phyloP scores from a whole-genome alignment of 1,140 invertebrate species.

The Himalopsyche phryganea region DNA sequence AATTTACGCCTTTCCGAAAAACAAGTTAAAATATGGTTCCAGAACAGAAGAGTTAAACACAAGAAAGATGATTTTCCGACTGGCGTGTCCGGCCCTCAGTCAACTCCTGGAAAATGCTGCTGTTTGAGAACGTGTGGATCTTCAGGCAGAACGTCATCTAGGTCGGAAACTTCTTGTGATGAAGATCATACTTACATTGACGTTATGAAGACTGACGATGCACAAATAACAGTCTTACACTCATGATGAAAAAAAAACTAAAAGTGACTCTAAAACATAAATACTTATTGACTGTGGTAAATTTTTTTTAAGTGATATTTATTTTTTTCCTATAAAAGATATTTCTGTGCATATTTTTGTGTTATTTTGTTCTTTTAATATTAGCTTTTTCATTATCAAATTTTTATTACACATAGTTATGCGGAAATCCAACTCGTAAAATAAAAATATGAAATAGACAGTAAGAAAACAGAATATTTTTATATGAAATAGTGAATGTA shows the following conservation, averaged over 20 bases:
- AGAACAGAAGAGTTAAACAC: slow-evolving; percentile 85
- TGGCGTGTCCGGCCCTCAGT: slow-evolving; percentile 15
- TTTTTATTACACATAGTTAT: too few species aligned
- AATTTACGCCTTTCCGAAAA: slow-evolving; percentile 85
- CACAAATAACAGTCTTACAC: slow-evolving; percentile 13
- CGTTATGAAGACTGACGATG: slow-evolving; percentile 19
- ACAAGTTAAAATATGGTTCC: slow-evolving; percentile 95
- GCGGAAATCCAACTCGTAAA: too few species aligned
- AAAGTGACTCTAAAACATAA: too few species aligned
- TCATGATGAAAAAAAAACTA: background rate
- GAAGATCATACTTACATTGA: slow-evolving; percentile 27
- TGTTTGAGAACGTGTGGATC: slow-evolving; percentile 18
- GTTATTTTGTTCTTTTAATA: too few species aligned
- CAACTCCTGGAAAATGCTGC: slow-evolving; percentile 13
- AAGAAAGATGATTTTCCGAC: slow-evolving; percentile 68
- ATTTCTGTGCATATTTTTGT: too few species aligned
- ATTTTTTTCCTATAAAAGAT: too few species aligned
- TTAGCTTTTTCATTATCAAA: too few species aligned
- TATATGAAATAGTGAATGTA: too few species aligned
- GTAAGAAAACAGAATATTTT: too few species aligned
- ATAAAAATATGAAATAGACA: too few species aligned
- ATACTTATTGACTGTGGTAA: too few species aligned
- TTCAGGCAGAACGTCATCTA: slow-evolving; percentile 21
- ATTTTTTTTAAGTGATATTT: too few species aligned
- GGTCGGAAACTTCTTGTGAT: slow-evolving; percentile 20